Percentiles rank a stretch among this genome's conserved stretches.
These are phyloP conservation scores for Dicycla oo DNA, from an alignment of 2,888 invertebrate species.

Conservation along the genomic window DNA sequence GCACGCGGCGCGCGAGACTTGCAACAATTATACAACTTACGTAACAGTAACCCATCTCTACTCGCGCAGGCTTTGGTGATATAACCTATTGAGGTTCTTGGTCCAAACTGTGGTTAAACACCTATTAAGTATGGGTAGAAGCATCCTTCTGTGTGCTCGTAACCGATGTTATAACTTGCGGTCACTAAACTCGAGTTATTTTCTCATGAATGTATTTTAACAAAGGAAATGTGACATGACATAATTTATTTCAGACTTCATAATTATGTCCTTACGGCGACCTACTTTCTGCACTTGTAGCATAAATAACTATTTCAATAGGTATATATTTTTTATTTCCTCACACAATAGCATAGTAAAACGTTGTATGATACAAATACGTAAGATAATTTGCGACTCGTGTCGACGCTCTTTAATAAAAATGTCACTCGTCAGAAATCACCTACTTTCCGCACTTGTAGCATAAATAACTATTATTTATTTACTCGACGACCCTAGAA, in stretches of 20 bases:
- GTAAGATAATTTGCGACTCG: too few relatives aligned
- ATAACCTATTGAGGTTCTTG: constrained; percentile 42
- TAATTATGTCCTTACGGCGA: too few relatives aligned
- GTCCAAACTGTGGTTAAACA: constrained; percentile 38
- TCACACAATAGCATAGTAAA: too few relatives aligned
- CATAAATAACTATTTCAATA: too few relatives aligned
- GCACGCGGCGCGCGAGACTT: constrained; percentile 28
- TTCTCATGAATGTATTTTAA: not conserved
- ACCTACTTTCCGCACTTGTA: too few relatives aligned
- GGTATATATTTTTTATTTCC: too few relatives aligned
- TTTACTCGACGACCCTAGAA: too few relatives aligned
- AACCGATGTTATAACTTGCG: constrained; percentile 43
- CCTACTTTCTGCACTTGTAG: too few relatives aligned
- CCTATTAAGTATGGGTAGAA: constrained; percentile 23
- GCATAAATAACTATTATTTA: too few relatives aligned
- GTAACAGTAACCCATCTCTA: constrained; percentile 30
- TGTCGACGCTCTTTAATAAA: too few relatives aligned
- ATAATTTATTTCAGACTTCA: constrained; percentile 20
- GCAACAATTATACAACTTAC: constrained; percentile 56
- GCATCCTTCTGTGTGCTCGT: constrained; percentile 20
- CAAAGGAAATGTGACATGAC: not conserved
- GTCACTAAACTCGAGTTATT: constrained; percentile 1
- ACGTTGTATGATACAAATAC: too few relatives aligned
- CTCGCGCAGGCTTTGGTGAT: constrained; percentile 21
- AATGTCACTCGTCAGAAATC: too few relatives aligned